Evolutionary conservation across 1,140 invertebrate genomes (phyloP), one percentile per base, ranked within the genome.

Genomic region (Aleiodes sp.): DNA sequence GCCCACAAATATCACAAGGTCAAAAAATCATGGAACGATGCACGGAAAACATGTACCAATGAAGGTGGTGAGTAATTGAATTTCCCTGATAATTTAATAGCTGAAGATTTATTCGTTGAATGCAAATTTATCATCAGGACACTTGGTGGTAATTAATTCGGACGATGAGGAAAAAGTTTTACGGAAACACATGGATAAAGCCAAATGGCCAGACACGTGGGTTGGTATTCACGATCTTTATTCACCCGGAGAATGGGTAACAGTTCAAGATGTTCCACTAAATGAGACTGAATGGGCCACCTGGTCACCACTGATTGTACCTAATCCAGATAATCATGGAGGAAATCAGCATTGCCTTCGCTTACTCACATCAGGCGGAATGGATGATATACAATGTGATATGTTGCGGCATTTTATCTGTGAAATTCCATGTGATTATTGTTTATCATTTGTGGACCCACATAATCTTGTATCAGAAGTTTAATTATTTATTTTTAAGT

Each of bases 101-200:
- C 29, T 19, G 0, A 31, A 0, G n/a, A 26, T 28, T 68, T 24
- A 26, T n/a, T n/a, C n/a, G n/a, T 57, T 59, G 14, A 57, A 26
- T 31, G 1, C 31, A 56, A 46, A 19, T 56, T 26, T 19, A 24
- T 59, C 9, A 33, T 2, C 12, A 73, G 69, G 41, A 60, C 59
- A 71, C 28, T 62, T 64, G 14, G 35, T 35, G 8, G 9, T 73
- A 10, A 64, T 71, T 7, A 68, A 70, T 19, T 65, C 68, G 4
- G 57, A 65, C 14, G 56, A 33, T 14, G 71, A 72, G 57, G 71
- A 72, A 46, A 72, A 65, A 57, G 3, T 70, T n/a, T n/a, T n/a
- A n/a, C n/a, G n/a, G n/a, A n/a, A n/a, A n/a, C n/a, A n/a, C n/a
- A n/a, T n/a, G n/a, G n/a, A n/a, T n/a, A n/a, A n/a, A n/a, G n/a